A percentile compares a stretch with the other conserved stretches of the same genome.
These are phyloP conservation scores for Antedon bifida DNA, from an alignment of 35 echinoderm and acorn worm genomes.

Conservation along the genomic window DNA sequence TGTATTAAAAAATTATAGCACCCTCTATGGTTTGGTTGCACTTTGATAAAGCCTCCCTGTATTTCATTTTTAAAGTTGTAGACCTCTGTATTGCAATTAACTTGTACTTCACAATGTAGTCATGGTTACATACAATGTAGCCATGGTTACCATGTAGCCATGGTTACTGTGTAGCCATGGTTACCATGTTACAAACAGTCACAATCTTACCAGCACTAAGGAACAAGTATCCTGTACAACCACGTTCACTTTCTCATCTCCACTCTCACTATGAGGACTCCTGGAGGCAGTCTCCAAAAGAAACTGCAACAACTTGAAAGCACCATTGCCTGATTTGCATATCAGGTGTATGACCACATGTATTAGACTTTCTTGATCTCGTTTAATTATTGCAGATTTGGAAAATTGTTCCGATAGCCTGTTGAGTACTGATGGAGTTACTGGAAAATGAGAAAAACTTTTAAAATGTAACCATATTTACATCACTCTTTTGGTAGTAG, in stretches of 20 bases:
- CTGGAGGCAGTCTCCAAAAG: constrained; percentile 53
- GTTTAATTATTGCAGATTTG: constrained; percentile 54
- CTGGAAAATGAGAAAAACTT: constrained; percentile 25
- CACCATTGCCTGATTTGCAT: constrained; percentile 79
- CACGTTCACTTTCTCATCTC: constrained; percentile 25
- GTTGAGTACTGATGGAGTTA: constrained; percentile 76
- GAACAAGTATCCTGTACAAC: constrained; percentile 67
- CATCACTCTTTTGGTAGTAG: no score
- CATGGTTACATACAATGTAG: no score
- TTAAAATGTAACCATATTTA: no score
- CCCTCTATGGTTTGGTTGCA: no score
- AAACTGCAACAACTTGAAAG: constrained; percentile 73
- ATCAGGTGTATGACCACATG: constrained; percentile 88
- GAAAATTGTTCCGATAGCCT: constrained; percentile 61
- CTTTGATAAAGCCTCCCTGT: no score
- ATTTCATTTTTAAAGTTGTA: no score
- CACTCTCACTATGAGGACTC: constrained; percentile 4
- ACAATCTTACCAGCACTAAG: constrained; percentile 61
- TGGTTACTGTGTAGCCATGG: no score
- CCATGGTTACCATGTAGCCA: no score
- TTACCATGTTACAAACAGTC: no score
- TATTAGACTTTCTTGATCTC: constrained; percentile 67
- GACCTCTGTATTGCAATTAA: no score
- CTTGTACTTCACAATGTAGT: no score
- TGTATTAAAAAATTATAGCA: no score